A percentile compares a stretch with the other conserved stretches of the same genome.
phyloP scores from a whole-genome alignment of 92 coral and sea anemone genomes.

The Actinernus sp. region DNA sequence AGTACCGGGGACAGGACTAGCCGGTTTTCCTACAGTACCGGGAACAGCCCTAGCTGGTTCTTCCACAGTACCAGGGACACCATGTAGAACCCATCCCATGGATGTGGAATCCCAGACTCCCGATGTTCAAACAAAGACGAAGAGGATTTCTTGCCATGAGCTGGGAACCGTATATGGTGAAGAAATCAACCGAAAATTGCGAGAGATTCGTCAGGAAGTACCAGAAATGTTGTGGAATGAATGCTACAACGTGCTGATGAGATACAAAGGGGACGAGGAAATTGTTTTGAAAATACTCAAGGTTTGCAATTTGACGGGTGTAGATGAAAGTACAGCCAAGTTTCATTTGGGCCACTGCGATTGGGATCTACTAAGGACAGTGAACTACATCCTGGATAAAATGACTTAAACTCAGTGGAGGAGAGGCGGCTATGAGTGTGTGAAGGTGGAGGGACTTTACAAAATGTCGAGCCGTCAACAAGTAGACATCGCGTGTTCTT shows the following conservation, averaged over 20 bases:
- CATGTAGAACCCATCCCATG: too few relatives aligned
- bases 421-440: too few relatives aligned
- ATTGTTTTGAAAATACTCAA: conserved; percentile 1
- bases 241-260: not conserved
- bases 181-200: conserved; percentile 1
- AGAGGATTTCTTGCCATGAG: not conserved
- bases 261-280: conserved; percentile 13
- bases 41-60: too few relatives aligned
- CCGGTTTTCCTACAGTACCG: too few relatives aligned
- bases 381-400: conserved; percentile 14
- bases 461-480: too few relatives aligned
- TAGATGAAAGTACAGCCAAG: not conserved
- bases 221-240: not conserved
- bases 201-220: not conserved
- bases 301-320: conserved; percentile 1
- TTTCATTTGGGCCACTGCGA: conserved; percentile 24
- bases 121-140: not conserved
- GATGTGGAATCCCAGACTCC: too few relatives aligned
- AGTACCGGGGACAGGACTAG: too few relatives aligned
- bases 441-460: too few relatives aligned
- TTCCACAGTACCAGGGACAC: too few relatives aligned
- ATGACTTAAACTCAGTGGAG: not conserved
- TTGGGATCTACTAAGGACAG: conserved; percentile 16
- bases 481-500: too few relatives aligned
- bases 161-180: not conserved